phyloP scores from a whole-genome alignment of 2,797 vertebrate species.

The Taenioides sp. region DNA sequence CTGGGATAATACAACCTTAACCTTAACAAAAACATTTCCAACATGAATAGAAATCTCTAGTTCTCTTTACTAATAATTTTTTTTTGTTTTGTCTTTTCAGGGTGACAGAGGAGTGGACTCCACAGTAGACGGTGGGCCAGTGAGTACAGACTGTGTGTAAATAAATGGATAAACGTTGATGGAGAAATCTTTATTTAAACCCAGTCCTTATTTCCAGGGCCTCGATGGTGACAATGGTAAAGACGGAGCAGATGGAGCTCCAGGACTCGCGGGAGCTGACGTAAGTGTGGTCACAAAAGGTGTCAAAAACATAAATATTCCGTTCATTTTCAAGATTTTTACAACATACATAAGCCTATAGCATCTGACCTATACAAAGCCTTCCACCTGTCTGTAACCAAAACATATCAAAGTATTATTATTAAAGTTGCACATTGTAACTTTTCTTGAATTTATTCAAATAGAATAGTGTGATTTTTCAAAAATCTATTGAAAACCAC shows the following conservation, averaged over 20 bases:
- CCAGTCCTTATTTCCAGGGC: slow-evolving; percentile 74
- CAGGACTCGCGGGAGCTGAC: slow-evolving; percentile 88
- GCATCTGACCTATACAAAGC: too few species aligned
- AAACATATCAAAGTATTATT: too few species aligned
- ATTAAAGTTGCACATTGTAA: too few species aligned
- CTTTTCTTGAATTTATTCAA: too few species aligned
- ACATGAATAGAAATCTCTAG: not conserved
- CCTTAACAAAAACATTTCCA: too few species aligned
- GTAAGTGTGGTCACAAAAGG: slow-evolving; percentile 76
- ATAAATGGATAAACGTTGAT: not conserved
- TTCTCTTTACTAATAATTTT: not conserved
- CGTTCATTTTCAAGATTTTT: not conserved
- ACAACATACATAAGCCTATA: too few species aligned
- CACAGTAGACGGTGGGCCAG: slow-evolving; percentile 59
- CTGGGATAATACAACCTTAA: too few species aligned
- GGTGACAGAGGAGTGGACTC: slow-evolving; percentile 74
- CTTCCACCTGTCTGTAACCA: too few species aligned
- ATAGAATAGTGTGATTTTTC: too few species aligned
- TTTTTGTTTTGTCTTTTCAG: slow-evolving; percentile 44
- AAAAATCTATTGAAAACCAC: too few species aligned
- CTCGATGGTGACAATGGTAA: slow-evolving; percentile 84
- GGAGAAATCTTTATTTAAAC: not conserved
- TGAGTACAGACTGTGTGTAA: slow-evolving; percentile 51
- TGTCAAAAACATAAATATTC: not conserved
- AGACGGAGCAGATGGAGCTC: slow-evolving; percentile 81